Evolutionary conservation across 2,113 vertebrate genomes (phyloP).

Genomic region (Neogobius melanostomus): DNA sequence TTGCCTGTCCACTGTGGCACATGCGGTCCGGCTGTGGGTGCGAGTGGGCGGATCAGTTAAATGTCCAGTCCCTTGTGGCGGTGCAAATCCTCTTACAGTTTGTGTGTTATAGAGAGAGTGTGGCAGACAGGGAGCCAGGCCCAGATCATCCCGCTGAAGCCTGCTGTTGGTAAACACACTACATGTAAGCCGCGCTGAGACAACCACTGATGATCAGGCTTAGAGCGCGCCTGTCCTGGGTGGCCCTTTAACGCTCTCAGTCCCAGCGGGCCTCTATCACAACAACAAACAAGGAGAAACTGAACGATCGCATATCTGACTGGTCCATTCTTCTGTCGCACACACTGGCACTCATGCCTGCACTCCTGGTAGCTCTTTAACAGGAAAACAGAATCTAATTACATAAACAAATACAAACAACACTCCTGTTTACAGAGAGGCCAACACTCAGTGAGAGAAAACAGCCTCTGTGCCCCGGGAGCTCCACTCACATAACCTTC

Average conservation of each 20-base stretch:
- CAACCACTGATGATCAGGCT: slow-evolving; percentile 58
- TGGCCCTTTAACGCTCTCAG: slow-evolving; percentile 28
- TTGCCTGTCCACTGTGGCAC: slow-evolving; percentile 26
- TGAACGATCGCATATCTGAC: neutral
- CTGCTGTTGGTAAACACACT: slow-evolving; percentile 70
- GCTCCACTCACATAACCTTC: slow-evolving; percentile 63
- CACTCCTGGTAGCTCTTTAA: slow-evolving; percentile 13
- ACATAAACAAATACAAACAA: slow-evolving; percentile 50
- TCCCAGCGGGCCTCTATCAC: slow-evolving; percentile 16
- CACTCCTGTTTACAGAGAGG: slow-evolving; percentile 29
- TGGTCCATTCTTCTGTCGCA: slow-evolving; percentile 11
- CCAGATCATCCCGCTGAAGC: slow-evolving; percentile 63
- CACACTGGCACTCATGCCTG: slow-evolving; percentile 1
- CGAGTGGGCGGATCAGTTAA: slow-evolving; percentile 42
- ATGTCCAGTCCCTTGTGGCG: slow-evolving; percentile 43
- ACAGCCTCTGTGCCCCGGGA: slow-evolving; percentile 29
- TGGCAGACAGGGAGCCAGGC: slow-evolving; percentile 41
- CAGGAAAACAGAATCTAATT: slow-evolving; percentile 28
- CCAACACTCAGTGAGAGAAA: slow-evolving; percentile 39
- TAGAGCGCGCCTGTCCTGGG: slow-evolving; percentile 41
- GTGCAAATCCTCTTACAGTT: slow-evolving; percentile 68
- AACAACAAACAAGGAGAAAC: slow-evolving; percentile 13
- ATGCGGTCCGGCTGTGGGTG: slow-evolving; percentile 44
- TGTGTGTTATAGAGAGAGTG: slow-evolving; percentile 18
- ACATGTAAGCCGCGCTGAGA: slow-evolving; percentile 64